Percentiles rank a stretch among this genome's conserved stretches.
Evolutionary conservation across 2,113 vertebrate species (phyloP).

Genomic region (Brachyistius frenatus): DNA sequence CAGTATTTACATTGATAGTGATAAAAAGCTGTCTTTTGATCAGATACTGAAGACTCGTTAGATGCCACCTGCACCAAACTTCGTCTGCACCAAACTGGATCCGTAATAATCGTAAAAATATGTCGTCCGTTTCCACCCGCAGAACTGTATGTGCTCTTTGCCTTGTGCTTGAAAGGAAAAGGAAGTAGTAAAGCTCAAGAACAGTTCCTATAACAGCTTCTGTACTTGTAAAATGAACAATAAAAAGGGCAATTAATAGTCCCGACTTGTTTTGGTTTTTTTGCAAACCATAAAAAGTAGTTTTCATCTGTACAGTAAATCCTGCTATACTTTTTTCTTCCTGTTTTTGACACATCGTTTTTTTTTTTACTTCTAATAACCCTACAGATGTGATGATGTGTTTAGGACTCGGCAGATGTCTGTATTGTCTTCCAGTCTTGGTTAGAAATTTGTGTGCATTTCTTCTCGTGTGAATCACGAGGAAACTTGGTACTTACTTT

Average conservation of each 20-base stretch:
- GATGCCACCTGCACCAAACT: background rate
- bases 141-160: background rate
- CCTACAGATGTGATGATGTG: background rate
- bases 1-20: constrained; percentile 1
- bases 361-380: background rate
- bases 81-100: constrained; percentile 1
- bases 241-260: constrained; percentile 19
- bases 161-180: constrained; percentile 32
- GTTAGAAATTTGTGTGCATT: background rate
- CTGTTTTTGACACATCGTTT: background rate
- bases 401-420: constrained; percentile 15
- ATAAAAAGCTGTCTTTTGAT: background rate
- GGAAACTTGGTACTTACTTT: constrained; percentile 56
- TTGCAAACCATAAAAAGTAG: background rate
- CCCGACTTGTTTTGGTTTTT: background rate
- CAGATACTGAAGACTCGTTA: background rate
- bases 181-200: constrained; percentile 64
- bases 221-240: constrained; percentile 35
- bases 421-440: constrained; percentile 20
- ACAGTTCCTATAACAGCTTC: constrained; percentile 23
- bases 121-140: constrained; percentile 7
- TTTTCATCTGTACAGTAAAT: background rate
- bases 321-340: background rate
- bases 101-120: constrained; percentile 16
- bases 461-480: background rate